Evolutionary conservation across 2,113 vertebrate genomes (phyloP).

Genomic region (Myodes glareolus): DNA sequence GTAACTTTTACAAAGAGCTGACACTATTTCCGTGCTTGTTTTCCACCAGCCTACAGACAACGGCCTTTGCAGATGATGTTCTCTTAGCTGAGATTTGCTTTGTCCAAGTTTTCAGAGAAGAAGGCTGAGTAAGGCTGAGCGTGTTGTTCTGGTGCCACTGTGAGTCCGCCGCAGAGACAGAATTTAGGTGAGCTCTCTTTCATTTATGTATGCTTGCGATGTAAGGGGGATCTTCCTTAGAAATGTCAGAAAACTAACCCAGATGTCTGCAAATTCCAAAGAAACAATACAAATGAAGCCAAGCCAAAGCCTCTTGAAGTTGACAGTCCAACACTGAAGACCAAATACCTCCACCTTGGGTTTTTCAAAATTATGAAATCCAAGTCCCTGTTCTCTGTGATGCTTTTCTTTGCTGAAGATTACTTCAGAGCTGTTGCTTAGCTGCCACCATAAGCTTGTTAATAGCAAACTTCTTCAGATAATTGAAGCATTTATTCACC

Average conservation of each 20-base stretch:
- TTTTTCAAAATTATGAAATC: conserved; percentile 38
- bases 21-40: background rate
- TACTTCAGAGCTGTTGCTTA: background rate
- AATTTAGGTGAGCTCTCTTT: background rate
- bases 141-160: background rate
- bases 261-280: background rate
- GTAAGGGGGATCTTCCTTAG: background rate
- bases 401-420: background rate
- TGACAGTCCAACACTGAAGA: background rate
- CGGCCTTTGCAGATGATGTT: background rate
- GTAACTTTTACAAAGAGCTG: background rate
- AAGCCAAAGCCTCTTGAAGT: background rate
- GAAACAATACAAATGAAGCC: background rate
- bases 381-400: background rate
- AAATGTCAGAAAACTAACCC: background rate
- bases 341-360: background rate
- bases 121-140: background rate
- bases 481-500: background rate
- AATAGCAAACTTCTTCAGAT: conserved; percentile 31
- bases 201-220: background rate
- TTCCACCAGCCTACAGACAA: background rate
- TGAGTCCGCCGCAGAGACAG: background rate
- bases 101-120: background rate
- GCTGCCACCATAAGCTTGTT: background rate
- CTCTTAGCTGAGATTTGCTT: background rate